These are phyloP conservation scores for Bombyx huttoni DNA, from an alignment of 2,888 invertebrate species.

Conservation along the genomic window DNA sequence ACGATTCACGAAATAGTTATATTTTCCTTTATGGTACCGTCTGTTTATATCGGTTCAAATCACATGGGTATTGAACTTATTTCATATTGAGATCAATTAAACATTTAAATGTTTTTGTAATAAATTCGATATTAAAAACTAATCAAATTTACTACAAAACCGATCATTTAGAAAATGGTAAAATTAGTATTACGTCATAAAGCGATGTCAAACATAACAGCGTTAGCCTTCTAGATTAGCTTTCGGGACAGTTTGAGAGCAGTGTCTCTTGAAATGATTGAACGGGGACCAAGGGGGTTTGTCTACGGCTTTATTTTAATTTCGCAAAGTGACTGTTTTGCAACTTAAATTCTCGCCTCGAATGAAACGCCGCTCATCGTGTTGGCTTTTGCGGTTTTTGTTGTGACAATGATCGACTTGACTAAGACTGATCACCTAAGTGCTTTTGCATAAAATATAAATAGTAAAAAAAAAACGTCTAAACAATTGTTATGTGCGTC, in stretches of 20 bases:
- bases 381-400: conserved; percentile 32
- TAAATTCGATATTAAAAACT: too few relatives aligned
- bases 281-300: conserved; percentile 63
- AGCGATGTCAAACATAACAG: conserved; percentile 12
- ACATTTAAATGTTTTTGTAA: too few relatives aligned
- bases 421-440: conserved; percentile 17
- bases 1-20: conserved; percentile 23
- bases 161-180: too few relatives aligned
- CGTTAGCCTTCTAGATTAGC: conserved; percentile 41
- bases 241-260: conserved; percentile 51
- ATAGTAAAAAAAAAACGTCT: conserved; percentile 16
- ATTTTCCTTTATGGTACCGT: neutral
- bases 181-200: neutral
- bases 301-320: conserved; percentile 63
- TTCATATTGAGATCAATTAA: too few relatives aligned
- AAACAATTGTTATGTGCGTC: conserved; percentile 9
- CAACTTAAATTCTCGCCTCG: conserved; percentile 49
- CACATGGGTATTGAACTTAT: neutral
- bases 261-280: conserved; percentile 64
- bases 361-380: conserved; percentile 31
- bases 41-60: neutral
- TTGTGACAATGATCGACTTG: conserved; percentile 25
- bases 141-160: too few relatives aligned
- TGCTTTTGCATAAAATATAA: conserved; percentile 13
- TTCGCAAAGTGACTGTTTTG: conserved; percentile 67